phyloP scores from a whole-genome alignment of 2,797 vertebrate species.

The Cryptoblepharus egeriae region DNA sequence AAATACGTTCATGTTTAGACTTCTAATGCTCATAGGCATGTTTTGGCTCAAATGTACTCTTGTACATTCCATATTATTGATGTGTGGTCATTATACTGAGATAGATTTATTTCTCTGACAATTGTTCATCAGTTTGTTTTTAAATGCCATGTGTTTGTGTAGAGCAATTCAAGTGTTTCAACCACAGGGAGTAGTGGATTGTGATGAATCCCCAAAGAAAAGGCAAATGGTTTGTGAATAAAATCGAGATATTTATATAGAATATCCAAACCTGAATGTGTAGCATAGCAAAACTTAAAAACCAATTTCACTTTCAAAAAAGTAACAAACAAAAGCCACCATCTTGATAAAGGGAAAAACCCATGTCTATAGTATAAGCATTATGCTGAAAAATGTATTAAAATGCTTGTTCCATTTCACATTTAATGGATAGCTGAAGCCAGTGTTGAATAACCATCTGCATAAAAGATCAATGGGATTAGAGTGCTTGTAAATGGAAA shows the following conservation, averaged over 20 bases:
- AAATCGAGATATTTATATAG: fast-evolving
- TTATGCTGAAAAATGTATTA: neutral
- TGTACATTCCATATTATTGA: neutral
- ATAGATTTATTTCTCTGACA: neutral
- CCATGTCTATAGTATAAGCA: neutral
- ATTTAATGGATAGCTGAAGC: constrained; percentile 6
- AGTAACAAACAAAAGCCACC: no score
- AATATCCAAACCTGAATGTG: neutral
- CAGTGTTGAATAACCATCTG: neutral
- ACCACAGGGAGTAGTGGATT: neutral
- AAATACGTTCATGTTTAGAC: neutral
- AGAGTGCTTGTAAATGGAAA: neutral
- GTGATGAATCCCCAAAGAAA: neutral
- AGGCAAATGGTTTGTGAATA: neutral
- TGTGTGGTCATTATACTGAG: neutral
- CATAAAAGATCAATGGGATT: neutral
- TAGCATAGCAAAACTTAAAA: neutral
- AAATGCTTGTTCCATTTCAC: neutral
- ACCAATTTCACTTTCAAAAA: neutral
- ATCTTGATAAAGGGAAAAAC: neutral
- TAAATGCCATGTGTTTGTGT: neutral
- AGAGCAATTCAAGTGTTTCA: neutral
- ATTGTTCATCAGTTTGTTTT: neutral
- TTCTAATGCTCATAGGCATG: neutral
- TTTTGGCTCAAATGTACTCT: neutral